Conservation (phyloP, 1,140 invertebrate species). For the Aporrectodea caliginosa region DNA sequence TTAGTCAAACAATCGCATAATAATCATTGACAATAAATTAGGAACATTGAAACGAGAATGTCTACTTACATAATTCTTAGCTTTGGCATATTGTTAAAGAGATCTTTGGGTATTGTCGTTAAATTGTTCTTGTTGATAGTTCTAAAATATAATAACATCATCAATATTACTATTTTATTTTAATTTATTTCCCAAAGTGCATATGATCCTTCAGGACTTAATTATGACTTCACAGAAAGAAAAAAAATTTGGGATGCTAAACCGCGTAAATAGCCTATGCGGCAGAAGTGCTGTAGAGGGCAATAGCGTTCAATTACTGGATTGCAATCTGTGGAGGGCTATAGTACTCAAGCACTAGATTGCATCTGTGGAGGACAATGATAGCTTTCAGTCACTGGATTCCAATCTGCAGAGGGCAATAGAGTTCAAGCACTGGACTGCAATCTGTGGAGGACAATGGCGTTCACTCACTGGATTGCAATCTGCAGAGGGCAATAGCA, state of each 20-base stretch:
- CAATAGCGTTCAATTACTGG: background rate
- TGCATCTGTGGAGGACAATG: too few species aligned
- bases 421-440: background rate
- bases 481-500: background rate
- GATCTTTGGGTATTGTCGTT: constrained; percentile 73
- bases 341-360: too few species aligned
- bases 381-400: too few species aligned
- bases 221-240: background rate
- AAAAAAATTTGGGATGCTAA: background rate
- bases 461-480: too few species aligned
- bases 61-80: constrained; percentile 70
- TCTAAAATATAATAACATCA: constrained; percentile 56
- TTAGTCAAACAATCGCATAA: background rate
- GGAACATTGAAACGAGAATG: background rate
- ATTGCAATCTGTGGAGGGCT: background rate
- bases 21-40: background rate
- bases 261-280: background rate
- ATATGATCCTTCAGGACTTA: too few species aligned
- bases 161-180: background rate
- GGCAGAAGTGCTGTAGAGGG: background rate
- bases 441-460: background rate
- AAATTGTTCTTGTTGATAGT: constrained; percentile 92
- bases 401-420: background rate
- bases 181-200: background rate
- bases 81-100: constrained; percentile 73